Percentiles rank a stretch among this genome's conserved stretches.
Conservation (phyloP, 2,888 invertebrate genomes). For the Cataglyphis albicans region DNA sequence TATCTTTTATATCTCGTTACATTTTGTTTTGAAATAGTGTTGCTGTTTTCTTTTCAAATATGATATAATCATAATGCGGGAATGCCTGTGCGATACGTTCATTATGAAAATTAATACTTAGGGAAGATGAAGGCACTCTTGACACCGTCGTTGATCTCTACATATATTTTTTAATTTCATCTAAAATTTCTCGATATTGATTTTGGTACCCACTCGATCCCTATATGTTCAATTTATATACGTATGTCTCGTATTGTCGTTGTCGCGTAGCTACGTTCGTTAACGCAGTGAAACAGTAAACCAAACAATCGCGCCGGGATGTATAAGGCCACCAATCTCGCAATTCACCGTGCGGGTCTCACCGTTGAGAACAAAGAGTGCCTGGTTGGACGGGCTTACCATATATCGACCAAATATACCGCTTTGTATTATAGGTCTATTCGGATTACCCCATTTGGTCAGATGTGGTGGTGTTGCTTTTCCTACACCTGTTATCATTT, state of each 20-base stretch:
- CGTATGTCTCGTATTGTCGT: slow-evolving; percentile 57
- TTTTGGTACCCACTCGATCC: slow-evolving; percentile 7
- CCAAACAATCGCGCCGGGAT: slow-evolving; percentile 90
- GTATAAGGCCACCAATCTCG: slow-evolving; percentile 90
- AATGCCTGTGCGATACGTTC: not conserved
- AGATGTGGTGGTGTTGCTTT: slow-evolving; percentile 88
- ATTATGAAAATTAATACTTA: slow-evolving; percentile 6
- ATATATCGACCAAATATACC: slow-evolving; percentile 91
- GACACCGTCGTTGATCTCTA: not conserved
- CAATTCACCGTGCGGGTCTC: slow-evolving; percentile 91
- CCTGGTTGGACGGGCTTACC: slow-evolving; percentile 90
- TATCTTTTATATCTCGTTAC: not conserved
- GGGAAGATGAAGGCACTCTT: slow-evolving; percentile 22
- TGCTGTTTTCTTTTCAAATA: slow-evolving; percentile 1
- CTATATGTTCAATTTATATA: slow-evolving; percentile 52
- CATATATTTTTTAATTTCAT: slow-evolving; percentile 8
- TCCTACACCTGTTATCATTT: slow-evolving; percentile 91
- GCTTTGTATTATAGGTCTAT: slow-evolving; percentile 90
- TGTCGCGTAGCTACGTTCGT: slow-evolving; percentile 62
- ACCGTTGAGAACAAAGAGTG: slow-evolving; percentile 91
- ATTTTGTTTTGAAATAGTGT: not conserved
- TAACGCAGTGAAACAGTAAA: slow-evolving; percentile 88
- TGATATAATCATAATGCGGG: not conserved
- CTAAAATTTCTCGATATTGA: slow-evolving; percentile 22
- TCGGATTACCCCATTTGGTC: slow-evolving; percentile 89